These are phyloP conservation scores for Oryzias woworae DNA, from an alignment of 2,113 vertebrate genomes.

Conservation along the genomic window DNA sequence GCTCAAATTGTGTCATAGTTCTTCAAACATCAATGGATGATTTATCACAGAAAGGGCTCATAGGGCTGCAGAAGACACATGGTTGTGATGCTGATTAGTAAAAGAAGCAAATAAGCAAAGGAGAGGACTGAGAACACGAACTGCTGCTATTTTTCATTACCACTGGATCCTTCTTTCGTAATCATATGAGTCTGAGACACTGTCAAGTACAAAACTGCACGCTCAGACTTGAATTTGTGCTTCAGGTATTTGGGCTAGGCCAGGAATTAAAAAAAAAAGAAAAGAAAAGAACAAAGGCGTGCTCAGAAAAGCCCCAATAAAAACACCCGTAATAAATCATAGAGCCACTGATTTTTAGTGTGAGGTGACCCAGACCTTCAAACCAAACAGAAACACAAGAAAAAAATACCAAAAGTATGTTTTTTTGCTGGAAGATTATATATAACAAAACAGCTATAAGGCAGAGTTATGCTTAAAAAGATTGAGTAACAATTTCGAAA, in stretches of 20 bases:
- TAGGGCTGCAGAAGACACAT: conserved; percentile 4
- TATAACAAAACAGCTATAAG: not conserved
- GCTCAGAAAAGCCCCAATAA: not conserved
- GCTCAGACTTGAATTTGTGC: conserved; percentile 51
- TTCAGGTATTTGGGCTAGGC: conserved; percentile 63
- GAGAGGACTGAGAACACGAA: not conserved
- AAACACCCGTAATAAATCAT: conserved; percentile 17
- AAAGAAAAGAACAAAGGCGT: not conserved
- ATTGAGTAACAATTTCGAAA: not conserved
- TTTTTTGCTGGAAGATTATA: not conserved
- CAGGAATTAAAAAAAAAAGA: not conserved
- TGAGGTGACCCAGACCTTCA: not conserved
- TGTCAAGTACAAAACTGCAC: conserved; percentile 19
- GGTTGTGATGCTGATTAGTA: not conserved
- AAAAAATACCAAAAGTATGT: not conserved
- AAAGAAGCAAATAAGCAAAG: conserved; percentile 1
- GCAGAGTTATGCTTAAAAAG: not conserved
- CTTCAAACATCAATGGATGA: conserved; percentile 34
- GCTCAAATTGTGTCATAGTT: conserved; percentile 23
- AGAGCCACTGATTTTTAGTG: conserved; percentile 1
- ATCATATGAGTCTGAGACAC: not conserved
- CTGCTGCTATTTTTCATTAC: not conserved
- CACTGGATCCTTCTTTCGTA: not conserved
- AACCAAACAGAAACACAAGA: not conserved
- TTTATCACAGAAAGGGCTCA: conserved; percentile 34